A percentile compares a stretch with the other conserved stretches of the same genome.
Conservation (phyloP, 2,797 vertebrate genomes). For the Muscicapa comitata region DNA sequence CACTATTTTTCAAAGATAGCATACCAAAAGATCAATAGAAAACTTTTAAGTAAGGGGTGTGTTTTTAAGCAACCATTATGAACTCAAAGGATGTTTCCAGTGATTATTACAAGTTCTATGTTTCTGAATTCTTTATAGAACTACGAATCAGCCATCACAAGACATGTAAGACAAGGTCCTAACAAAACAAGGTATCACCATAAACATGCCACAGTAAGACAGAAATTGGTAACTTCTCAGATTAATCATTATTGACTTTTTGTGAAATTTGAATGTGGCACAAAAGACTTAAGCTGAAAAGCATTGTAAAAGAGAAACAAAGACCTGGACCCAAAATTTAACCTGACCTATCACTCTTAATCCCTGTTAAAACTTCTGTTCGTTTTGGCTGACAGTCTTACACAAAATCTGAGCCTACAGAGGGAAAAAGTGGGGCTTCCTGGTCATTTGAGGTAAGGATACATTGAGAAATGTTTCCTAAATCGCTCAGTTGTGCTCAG, state of each 20-base stretch:
- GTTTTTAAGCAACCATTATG: not conserved
- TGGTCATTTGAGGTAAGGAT: not conserved
- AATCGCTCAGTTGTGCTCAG: not conserved
- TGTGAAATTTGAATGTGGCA: not conserved
- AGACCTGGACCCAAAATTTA: not conserved
- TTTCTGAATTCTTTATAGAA: not conserved
- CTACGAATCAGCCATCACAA: not conserved
- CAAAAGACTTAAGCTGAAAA: conserved; percentile 14
- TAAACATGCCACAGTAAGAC: conserved; percentile 27
- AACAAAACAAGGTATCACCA: conserved; percentile 1
- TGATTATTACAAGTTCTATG: not conserved
- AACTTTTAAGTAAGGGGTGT: not conserved
- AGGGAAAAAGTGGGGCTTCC: not conserved
- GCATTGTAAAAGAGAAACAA: not conserved
- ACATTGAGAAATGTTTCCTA: not conserved
- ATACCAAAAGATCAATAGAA: not conserved
- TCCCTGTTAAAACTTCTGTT: not conserved
- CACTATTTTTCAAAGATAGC: not conserved
- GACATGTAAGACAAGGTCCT: conserved; percentile 40
- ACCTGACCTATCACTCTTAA: not conserved
- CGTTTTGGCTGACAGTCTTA: not conserved
- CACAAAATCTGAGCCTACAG: not conserved
- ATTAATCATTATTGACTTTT: not conserved
- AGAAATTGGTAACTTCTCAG: not conserved
- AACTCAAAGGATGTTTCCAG: not conserved